Percentiles rank a stretch among this genome's conserved stretches.
Conservation (phyloP, 2,797 vertebrate genomes). For the Pyrocephalus nanus region DNA sequence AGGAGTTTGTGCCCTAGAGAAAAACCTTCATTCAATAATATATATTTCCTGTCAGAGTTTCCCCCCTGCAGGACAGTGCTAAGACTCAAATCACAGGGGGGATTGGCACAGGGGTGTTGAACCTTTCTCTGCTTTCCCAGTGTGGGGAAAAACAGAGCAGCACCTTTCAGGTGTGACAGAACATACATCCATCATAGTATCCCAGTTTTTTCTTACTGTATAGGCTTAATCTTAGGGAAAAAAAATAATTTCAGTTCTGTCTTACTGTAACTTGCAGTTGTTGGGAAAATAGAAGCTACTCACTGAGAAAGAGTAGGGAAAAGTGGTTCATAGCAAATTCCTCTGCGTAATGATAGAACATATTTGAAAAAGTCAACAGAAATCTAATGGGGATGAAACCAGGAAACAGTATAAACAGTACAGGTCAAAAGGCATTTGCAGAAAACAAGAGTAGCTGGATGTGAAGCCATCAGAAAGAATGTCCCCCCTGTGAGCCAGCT, state of each 20-base stretch:
- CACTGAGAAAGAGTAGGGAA: neutral
- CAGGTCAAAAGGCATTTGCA: neutral
- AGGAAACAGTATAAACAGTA: neutral
- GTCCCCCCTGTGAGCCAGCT: neutral
- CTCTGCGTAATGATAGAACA: neutral
- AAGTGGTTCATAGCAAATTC: neutral
- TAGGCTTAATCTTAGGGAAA: neutral
- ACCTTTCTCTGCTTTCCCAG: neutral
- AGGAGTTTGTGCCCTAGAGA: neutral
- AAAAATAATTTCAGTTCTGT: neutral
- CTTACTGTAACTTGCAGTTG: neutral
- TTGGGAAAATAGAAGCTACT: neutral
- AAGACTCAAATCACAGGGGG: neutral
- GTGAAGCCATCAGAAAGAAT: neutral
- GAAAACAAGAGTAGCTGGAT: neutral
- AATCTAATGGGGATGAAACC: neutral
- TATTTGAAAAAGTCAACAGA: neutral
- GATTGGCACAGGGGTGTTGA: neutral
- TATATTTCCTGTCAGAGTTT: neutral
- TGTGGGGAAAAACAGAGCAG: neutral
- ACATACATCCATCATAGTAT: rapidly evolving
- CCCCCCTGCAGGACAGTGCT: neutral
- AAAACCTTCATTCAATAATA: neutral
- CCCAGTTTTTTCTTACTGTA: rapidly evolving
- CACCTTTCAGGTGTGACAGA: neutral